These are phyloP conservation scores for Fukomys damarensis DNA, from an alignment of 2,113 vertebrate species.

Conservation along the genomic window DNA sequence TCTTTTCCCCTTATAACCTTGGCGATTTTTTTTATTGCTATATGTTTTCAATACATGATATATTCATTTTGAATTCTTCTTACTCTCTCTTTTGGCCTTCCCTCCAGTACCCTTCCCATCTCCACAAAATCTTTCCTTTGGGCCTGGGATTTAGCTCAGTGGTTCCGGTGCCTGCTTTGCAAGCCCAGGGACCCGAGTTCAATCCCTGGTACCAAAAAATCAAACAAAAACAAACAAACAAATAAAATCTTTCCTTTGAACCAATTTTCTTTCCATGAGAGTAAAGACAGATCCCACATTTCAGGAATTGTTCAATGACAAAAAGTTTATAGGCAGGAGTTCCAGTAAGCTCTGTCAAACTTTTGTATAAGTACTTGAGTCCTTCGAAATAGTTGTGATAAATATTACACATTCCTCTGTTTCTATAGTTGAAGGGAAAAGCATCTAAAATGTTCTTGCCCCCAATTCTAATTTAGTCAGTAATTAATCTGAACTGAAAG, in stretches of 20 bases:
- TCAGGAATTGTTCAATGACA: constrained; percentile 59
- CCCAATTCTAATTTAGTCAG: constrained; percentile 71
- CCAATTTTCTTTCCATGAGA: neutral
- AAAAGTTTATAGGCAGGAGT: constrained; percentile 56
- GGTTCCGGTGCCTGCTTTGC: too few relatives aligned
- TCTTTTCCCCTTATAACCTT: neutral
- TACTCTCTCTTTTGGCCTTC: neutral
- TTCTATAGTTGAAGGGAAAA: constrained; percentile 49
- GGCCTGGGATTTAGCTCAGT: too few relatives aligned
- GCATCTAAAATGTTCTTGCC: constrained; percentile 58
- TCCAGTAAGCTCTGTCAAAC: neutral
- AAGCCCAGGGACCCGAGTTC: too few relatives aligned
- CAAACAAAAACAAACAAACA: too few relatives aligned
- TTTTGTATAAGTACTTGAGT: constrained; percentile 42
- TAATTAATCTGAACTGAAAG: constrained; percentile 83
- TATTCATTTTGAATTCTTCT: neutral
- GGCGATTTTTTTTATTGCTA: neutral
- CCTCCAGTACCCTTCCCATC: neutral
- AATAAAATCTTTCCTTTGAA: constrained; percentile 20
- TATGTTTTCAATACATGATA: neutral
- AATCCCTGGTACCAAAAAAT: too few relatives aligned
- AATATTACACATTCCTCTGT: constrained; percentile 58
- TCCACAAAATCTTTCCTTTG: neutral
- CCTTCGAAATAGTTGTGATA: constrained; percentile 51
- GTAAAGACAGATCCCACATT: neutral